phyloP scores from a whole-genome alignment of 2,113 vertebrate species.

The Nothocercus julius region DNA sequence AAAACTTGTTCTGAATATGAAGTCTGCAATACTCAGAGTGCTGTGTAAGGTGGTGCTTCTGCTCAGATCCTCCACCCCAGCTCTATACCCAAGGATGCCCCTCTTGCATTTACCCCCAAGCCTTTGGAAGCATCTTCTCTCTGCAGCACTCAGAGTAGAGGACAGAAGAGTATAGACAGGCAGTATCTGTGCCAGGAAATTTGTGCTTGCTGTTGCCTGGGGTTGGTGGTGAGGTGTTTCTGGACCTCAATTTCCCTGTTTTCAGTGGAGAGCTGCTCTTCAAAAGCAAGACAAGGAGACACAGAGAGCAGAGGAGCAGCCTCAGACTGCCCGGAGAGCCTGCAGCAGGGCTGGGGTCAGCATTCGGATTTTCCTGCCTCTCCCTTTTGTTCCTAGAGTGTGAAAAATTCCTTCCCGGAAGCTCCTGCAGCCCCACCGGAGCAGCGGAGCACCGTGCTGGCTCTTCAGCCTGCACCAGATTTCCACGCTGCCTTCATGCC shows the following conservation, averaged over 20 bases:
- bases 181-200: not conserved
- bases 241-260: not conserved
- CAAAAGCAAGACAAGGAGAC: not conserved
- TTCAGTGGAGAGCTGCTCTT: not conserved
- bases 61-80: not conserved
- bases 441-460: not conserved
- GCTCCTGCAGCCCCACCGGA: rapidly evolving
- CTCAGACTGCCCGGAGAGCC: not conserved
- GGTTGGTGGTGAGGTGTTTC: not conserved
- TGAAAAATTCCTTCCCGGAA: not conserved
- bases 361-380: not conserved
- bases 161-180: not conserved
- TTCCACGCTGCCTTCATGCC: rapidly evolving
- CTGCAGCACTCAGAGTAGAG: not conserved
- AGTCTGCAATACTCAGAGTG: not conserved
- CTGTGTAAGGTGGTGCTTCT: rapidly evolving
- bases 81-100: not conserved
- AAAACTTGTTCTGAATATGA: not conserved
- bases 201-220: too few relatives aligned
- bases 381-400: not conserved
- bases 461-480: not conserved
- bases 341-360: not conserved
- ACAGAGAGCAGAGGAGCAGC: not conserved
- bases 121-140: not conserved
- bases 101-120: not conserved